Evolutionary conservation across 2,113 vertebrate genomes (phyloP), one percentile per base, ranked within the genome.

Genomic region (Diphyllodes magnificus): DNA sequence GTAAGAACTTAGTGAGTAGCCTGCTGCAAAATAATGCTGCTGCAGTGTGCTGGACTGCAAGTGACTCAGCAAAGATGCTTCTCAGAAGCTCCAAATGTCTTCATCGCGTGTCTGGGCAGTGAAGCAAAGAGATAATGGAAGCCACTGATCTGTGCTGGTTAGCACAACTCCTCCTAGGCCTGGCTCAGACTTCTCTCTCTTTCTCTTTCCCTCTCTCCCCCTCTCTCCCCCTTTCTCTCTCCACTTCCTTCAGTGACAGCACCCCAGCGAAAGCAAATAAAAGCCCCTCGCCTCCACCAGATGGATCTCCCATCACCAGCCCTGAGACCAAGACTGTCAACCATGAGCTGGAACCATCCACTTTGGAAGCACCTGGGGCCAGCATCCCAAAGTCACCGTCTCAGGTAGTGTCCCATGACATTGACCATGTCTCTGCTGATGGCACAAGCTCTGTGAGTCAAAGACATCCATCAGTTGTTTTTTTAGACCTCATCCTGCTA

Each of bases 341-440:
- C 98, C 99, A 99, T 33, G 99, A 98, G 56, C 96, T 96, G 22
- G 98, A 98, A 45, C 96, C 97, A 7, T 96, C 98, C 93, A 61
- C 96, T 27, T 85, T 94, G 73, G 98, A 97, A 84, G 39, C 98
- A 7, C 98, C 98, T 27, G 98, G 98, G 96, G 98, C 98, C 65
- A 94, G 98, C 82, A 98, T 99, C 95, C 99, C 99, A 80, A 99
- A 99, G 97, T 99, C 99, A 91, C 99, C 99, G 0, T 99, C 99
- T 96, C 99, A 99, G 99, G 99, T 99, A 98, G 96, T 86, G 90
- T 87, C 31, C 31, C 7, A 17, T 77, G 95, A 42, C 20, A 37
- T 39, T 92, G 82, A 76, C 56, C 14, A 0, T 60, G 49, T 77
- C 71, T 82, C 44, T 61, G n/a, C 39, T 87, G 71, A 51, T 61